Conservation (phyloP, 30 jellyfish, hydroid and myxozoan genomes). For the Mastigias papua region DNA sequence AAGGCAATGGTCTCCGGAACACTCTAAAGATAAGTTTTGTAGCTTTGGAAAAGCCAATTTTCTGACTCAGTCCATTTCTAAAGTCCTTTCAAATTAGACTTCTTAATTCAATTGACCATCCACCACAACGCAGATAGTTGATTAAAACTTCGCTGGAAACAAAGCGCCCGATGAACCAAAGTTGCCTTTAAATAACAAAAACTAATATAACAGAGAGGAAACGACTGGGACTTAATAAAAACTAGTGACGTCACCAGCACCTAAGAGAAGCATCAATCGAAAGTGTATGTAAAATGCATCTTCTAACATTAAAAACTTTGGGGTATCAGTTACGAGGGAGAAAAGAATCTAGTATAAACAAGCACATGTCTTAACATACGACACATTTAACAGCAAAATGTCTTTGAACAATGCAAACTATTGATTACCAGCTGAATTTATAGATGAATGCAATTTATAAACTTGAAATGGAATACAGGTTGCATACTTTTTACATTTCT, state of each 20-base stretch:
- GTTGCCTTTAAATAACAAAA: background rate
- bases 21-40: background rate
- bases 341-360: no score
- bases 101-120: background rate
- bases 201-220: background rate
- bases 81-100: background rate
- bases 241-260: background rate
- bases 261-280: background rate
- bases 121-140: background rate
- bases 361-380: no score
- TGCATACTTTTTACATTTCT: no score
- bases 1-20: no score
- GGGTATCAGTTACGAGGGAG: no score
- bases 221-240: background rate
- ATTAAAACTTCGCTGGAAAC: background rate
- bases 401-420: no score
- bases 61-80: conserved; percentile 2
- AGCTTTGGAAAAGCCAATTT: conserved; percentile 23
- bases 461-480: no score
- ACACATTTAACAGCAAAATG: no score
- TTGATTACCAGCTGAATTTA: no score
- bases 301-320: no score
- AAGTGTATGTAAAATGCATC: no score
- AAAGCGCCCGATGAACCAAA: background rate
- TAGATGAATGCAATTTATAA: no score